Base-by-base conservation (phyloP, 2,113 vertebrate genomes). In the Loxodonta africana region DNA sequence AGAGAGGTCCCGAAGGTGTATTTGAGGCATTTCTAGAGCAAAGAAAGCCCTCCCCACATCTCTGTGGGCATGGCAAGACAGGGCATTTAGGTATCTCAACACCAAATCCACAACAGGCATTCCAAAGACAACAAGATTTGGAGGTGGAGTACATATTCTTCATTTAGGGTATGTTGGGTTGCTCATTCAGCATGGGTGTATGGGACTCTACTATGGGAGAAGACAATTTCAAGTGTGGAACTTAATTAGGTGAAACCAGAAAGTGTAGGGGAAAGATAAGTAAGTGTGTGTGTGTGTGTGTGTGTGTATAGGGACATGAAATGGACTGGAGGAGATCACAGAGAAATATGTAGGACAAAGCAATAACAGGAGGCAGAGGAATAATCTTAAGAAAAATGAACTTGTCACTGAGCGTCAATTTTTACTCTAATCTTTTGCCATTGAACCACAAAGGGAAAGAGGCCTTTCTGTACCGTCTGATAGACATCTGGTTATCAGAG, bases 341-440 rank as follows among this genome's bases (percentile, higher is more conserved):
- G 89, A 86, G 26, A 1, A 10, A 2, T 4, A 26, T 0, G 17
- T 12, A 15, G 44, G 25, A 57, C 20, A 25, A 46, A 69, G 41
- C 76, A 89, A 53, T n/a, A 15, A 23, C 0, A 17, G 10, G 33
- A 33, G 18, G 1, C 5, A 5, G 18, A 25, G 15, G 8, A 4
- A 4, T 8, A 21, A 21, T 73, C 23, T 28, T 76, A 33, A 2
- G 82, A 10, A 51, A 44, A 46, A 6, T 6, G 33, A 9, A 20
- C 1, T 5, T 8, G 2, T 20, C 9, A 1, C 0, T 0, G 9
- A 62, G 23, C 0, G 80, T 15, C 48, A 41, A 48, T 44, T 30
- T 84, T 15, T 53, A 44, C 20, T 74, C 4, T 71, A 48, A 12
- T 28, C 30, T 69, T 53, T 33, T 26, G 20, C n/a, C 51, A 8